Conservation (phyloP, 2,888 invertebrate species). For the Malachius bipustulatus region DNA sequence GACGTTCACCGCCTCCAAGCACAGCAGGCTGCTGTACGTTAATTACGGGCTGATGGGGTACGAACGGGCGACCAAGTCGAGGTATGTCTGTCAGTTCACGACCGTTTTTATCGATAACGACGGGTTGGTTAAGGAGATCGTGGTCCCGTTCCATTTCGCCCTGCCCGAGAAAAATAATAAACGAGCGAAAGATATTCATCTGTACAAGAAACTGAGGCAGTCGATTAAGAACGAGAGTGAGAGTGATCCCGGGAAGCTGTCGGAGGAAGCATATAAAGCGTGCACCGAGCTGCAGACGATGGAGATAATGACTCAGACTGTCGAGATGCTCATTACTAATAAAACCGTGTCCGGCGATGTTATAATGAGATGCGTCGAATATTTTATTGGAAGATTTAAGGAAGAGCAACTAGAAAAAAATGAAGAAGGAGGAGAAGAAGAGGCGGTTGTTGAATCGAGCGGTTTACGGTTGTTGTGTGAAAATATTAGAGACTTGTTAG, state of each 20-base stretch:
- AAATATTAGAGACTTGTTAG: constrained; percentile 27
- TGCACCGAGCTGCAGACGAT: constrained; percentile 56
- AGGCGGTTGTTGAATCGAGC: constrained; percentile 15
- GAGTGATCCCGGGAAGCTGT: constrained; percentile 38
- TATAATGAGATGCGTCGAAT: constrained; percentile 41
- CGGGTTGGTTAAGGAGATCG: constrained; percentile 69
- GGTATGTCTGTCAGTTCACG: constrained; percentile 48
- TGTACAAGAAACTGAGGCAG: constrained; percentile 63
- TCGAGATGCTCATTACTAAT: constrained; percentile 57
- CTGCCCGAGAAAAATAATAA: constrained; percentile 79
- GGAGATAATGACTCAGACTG: constrained; percentile 57
- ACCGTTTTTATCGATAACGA: constrained; percentile 76
- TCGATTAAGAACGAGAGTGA: constrained; percentile 42
- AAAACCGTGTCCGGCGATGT: constrained; percentile 51
- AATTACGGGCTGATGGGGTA: constrained; percentile 72
- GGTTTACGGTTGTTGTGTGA: constrained; percentile 25
- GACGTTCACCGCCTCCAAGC: constrained; percentile 80
- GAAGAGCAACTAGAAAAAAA: constrained; percentile 28
- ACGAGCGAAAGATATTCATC: constrained; percentile 76
- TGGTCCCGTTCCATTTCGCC: constrained; percentile 84
- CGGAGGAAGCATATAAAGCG: constrained; percentile 43
- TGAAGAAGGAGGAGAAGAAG: constrained; percentile 24
- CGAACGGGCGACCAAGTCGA: constrained; percentile 42
- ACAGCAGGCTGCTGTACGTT: constrained; percentile 67
- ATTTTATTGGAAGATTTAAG: constrained; percentile 34